phyloP scores from a whole-genome alignment of 2,797 vertebrate species.

The Euthynnus affinis region DNA sequence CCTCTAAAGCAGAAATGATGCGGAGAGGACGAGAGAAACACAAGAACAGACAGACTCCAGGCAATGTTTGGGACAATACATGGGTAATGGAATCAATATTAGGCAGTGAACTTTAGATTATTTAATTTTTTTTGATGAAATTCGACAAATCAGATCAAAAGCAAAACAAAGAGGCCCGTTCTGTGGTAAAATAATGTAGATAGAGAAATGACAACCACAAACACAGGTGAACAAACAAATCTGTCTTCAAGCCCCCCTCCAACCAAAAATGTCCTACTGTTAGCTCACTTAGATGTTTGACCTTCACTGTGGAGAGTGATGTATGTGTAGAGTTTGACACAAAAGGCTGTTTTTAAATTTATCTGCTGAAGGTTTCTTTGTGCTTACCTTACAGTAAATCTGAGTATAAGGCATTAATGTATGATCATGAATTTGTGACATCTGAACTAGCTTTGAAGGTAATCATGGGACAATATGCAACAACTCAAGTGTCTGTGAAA shows the following conservation, averaged over 20 bases:
- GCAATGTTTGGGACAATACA: constrained; percentile 8
- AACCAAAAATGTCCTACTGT: not conserved
- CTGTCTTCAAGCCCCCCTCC: not conserved
- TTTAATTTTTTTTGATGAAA: constrained; percentile 9
- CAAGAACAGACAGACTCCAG: constrained; percentile 23
- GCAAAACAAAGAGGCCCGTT: not conserved
- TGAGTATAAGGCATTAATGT: not conserved
- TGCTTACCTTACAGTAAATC: not conserved
- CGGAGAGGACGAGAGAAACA: not conserved
- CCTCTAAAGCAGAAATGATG: constrained; percentile 49
- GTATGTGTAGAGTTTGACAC: too few relatives aligned
- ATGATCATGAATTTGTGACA: not conserved
- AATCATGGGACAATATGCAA: too few relatives aligned
- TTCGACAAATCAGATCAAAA: not conserved
- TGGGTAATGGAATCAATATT: not conserved
- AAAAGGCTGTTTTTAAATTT: too few relatives aligned
- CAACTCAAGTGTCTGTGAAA: too few relatives aligned
- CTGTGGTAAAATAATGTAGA: not conserved
- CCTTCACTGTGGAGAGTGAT: not conserved
- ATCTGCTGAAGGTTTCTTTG: not conserved
- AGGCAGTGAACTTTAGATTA: not conserved
- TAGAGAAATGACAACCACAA: not conserved
- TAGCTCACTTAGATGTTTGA: not conserved
- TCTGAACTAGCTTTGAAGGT: not conserved
- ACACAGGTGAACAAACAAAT: not conserved